Percentiles rank a stretch among this genome's conserved stretches.
Evolutionary conservation across 2,113 vertebrate genomes (phyloP).

Genomic region (Sarotherodon lohbergeri): DNA sequence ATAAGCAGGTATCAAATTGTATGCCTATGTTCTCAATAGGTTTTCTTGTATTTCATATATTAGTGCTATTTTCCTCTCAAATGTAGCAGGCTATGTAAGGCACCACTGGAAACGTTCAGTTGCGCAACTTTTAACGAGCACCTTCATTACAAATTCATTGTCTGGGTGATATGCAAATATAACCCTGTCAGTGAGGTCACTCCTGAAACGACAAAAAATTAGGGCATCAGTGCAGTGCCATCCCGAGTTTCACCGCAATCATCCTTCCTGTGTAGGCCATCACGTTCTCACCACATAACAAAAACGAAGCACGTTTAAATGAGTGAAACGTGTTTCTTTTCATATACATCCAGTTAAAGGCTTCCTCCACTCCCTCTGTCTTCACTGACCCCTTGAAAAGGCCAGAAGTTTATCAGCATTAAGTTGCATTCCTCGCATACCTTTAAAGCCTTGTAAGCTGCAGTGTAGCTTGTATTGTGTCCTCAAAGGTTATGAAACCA

Average conservation of each 20-base stretch:
- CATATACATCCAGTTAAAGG: neutral
- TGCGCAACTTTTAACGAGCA: neutral
- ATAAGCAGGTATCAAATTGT: neutral
- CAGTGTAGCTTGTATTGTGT: neutral
- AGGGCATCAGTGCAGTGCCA: neutral
- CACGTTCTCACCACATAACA: neutral
- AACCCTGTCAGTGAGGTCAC: neutral
- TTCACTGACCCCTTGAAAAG: conserved; percentile 12
- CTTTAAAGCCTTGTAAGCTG: conserved; percentile 12
- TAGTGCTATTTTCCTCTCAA: neutral
- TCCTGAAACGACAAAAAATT: neutral
- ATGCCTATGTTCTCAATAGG: neutral
- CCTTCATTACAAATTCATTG: neutral
- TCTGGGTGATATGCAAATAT: neutral
- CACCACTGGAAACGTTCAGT: neutral
- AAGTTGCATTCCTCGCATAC: conserved; percentile 63
- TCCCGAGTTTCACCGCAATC: neutral
- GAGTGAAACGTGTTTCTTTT: neutral
- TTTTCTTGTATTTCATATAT: neutral
- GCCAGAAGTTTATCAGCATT: conserved; percentile 61
- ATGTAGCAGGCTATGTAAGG: neutral
- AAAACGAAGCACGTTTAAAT: neutral
- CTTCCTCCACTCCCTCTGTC: neutral
- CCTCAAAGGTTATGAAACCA: conserved; percentile 19
- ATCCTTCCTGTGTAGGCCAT: neutral